A percentile compares a stretch with the other conserved stretches of the same genome.
These are phyloP conservation scores for Gavialis gangeticus DNA, from an alignment of 2,113 vertebrate species.

Conservation along the genomic window DNA sequence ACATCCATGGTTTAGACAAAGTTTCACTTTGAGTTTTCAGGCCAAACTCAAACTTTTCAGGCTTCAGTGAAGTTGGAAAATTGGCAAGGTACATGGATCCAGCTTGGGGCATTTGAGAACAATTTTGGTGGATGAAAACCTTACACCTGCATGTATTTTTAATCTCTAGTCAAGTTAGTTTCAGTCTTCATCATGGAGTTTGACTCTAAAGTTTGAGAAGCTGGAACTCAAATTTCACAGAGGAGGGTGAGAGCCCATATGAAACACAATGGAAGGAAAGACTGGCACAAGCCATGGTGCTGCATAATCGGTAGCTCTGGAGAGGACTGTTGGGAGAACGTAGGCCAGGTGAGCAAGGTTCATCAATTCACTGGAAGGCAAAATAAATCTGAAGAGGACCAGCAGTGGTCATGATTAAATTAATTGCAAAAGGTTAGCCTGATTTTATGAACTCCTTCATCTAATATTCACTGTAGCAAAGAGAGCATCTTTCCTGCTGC, in stretches of 20 bases:
- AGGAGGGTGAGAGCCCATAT: neutral
- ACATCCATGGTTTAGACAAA: neutral
- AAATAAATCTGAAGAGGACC: neutral
- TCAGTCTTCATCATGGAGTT: fast-evolving
- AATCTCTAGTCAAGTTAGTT: neutral
- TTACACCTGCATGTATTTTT: neutral
- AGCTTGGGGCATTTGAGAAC: neutral
- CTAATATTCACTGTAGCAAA: slow-evolving; percentile 41
- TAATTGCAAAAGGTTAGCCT: slow-evolving; percentile 37
- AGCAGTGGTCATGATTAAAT: slow-evolving; percentile 1
- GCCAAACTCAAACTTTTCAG: neutral
- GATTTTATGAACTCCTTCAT: neutral
- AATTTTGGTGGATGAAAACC: neutral
- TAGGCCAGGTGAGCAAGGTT: neutral
- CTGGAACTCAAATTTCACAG: neutral
- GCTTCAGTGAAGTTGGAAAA: neutral
- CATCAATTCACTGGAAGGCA: neutral
- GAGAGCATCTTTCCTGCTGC: neutral
- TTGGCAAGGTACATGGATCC: neutral
- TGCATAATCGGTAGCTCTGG: neutral
- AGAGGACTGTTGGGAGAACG: neutral
- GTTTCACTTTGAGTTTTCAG: neutral
- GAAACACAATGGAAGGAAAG: neutral
- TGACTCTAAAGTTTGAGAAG: neutral
- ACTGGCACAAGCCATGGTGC: neutral